A percentile compares a stretch with the other conserved stretches of the same genome.
Evolutionary conservation across 2,888 invertebrate genomes (phyloP).

Genomic region (Suillia variegata): DNA sequence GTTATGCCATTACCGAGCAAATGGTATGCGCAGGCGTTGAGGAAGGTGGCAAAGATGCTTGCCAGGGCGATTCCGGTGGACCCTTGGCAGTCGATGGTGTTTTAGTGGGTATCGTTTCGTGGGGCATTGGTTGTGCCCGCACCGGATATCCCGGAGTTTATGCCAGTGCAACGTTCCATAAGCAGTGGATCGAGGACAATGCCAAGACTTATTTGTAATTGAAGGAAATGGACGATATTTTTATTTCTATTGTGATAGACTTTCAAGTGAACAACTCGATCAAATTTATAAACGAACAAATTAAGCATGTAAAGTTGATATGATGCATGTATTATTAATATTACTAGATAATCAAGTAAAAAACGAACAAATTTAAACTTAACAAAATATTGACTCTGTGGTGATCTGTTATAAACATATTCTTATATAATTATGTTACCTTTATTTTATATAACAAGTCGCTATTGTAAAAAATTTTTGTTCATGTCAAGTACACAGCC

Average conservation of each 20-base stretch:
- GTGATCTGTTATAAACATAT: too few species aligned
- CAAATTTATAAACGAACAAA: background rate
- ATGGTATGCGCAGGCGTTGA: constrained; percentile 52
- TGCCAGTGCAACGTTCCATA: constrained; percentile 39
- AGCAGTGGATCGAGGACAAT: constrained; percentile 41
- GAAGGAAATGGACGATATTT: too few species aligned
- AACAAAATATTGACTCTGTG: too few species aligned
- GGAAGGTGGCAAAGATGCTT: constrained; percentile 48
- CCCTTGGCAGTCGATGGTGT: constrained; percentile 44
- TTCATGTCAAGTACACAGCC: too few species aligned
- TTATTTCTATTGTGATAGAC: too few species aligned
- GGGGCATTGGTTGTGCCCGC: constrained; percentile 53
- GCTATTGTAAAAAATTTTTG: too few species aligned
- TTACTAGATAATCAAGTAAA: too few species aligned
- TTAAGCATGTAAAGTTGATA: background rate
- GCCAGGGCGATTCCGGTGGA: constrained; percentile 56
- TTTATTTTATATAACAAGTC: too few species aligned
- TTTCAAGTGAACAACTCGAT: too few species aligned
- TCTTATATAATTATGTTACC: too few species aligned
- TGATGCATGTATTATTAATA: too few species aligned
- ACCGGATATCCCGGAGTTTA: constrained; percentile 51
- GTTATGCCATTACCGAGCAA: constrained; percentile 42
- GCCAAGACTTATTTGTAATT: constrained; percentile 37
- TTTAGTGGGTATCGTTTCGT: constrained; percentile 51
- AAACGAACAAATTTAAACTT: too few species aligned